phyloP scores from a whole-genome alignment of 2,113 vertebrate species.

The Catharus bicknelli region DNA sequence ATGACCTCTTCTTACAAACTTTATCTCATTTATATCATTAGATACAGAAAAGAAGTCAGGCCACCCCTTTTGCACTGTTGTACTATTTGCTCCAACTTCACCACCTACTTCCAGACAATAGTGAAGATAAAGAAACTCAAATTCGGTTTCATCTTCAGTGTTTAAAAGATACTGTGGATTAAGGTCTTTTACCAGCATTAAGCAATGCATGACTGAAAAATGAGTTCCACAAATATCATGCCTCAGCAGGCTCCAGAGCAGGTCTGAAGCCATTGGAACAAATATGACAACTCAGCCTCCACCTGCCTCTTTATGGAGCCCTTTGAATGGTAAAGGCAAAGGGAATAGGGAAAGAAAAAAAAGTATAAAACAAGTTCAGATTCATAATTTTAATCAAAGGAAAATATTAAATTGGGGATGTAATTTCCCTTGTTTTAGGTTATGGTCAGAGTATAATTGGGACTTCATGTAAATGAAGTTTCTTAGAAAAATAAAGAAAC shows the following conservation, averaged over 20 bases:
- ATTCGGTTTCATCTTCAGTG: neutral
- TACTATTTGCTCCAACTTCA: neutral
- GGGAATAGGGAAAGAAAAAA: neutral
- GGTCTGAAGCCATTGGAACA: neutral
- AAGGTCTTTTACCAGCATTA: neutral
- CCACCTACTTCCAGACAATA: neutral
- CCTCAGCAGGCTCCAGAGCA: neutral
- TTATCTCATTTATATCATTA: neutral
- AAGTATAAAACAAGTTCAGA: neutral
- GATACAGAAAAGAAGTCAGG: neutral
- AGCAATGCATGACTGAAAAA: neutral
- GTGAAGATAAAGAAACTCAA: neutral
- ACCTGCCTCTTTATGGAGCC: neutral
- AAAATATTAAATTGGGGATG: neutral
- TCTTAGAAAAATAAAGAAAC: neutral
- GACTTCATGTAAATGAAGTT: neutral
- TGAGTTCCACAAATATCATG: neutral
- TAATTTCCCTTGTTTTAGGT: neutral
- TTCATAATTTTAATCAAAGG: conserved; percentile 10
- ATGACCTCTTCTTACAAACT: conserved; percentile 5
- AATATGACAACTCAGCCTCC: neutral
- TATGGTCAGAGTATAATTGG: neutral
- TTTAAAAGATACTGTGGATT: neutral
- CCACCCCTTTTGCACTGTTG: neutral
- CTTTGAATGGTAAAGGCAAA: neutral